Evolutionary conservation across 2,113 vertebrate genomes (phyloP).

Genomic region (Steatornis caripensis): DNA sequence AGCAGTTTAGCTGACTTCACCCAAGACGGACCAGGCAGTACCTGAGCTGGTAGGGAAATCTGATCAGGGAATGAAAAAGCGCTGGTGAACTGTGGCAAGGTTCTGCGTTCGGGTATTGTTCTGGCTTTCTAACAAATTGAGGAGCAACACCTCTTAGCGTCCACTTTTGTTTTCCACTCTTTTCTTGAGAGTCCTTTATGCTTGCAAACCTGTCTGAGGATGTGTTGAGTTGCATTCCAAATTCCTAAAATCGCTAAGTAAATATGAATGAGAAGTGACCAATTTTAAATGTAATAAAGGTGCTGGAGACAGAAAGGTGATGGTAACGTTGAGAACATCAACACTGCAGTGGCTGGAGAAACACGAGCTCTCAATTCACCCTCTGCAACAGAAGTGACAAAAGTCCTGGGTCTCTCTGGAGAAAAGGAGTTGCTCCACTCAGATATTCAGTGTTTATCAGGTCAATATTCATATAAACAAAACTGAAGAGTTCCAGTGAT

Average conservation of each 20-base stretch:
- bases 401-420: background rate
- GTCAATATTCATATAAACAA: background rate
- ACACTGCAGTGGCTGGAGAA: background rate
- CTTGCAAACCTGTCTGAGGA: background rate
- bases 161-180: background rate
- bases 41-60: background rate
- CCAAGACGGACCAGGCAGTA: background rate
- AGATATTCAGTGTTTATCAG: background rate
- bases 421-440: background rate
- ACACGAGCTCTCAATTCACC: fast-evolving
- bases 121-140: background rate
- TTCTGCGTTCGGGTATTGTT: background rate
- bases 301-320: background rate
- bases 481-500: background rate
- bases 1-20: background rate
- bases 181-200: background rate
- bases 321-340: background rate
- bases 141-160: background rate
- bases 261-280: background rate
- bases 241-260: background rate
- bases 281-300: background rate
- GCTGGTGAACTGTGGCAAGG: background rate
- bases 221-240: background rate
- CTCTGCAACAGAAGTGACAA: background rate
- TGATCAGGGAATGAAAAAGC: background rate